phyloP scores from a whole-genome alignment of 2,888 invertebrate genomes.

The Flexamia atlantica region DNA sequence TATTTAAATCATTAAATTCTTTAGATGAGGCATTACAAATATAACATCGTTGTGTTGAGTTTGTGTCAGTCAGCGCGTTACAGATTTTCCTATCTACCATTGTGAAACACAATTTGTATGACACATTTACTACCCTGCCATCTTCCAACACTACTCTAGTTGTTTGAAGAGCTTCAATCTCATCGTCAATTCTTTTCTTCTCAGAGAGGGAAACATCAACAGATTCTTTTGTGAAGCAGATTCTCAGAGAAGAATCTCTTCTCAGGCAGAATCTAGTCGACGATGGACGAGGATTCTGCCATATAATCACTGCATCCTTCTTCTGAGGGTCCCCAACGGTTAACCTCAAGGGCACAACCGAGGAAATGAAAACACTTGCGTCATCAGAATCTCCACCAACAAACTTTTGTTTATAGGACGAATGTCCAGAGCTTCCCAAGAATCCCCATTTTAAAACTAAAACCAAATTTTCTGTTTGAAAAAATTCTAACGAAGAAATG shows the following conservation, averaged over 20 bases:
- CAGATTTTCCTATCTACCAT: not conserved
- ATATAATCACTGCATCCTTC: not conserved
- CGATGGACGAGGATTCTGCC: slow-evolving; percentile 9
- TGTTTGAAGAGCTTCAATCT: not conserved
- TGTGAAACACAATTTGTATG: slow-evolving; percentile 8
- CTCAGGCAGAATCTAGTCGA: not conserved
- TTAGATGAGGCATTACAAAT: not conserved
- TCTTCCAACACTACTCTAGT: not conserved
- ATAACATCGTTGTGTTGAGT: not conserved
- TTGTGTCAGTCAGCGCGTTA: not conserved
- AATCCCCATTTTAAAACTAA: slow-evolving; percentile 21
- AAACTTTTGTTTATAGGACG: slow-evolving; percentile 11
- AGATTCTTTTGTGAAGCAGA: slow-evolving; percentile 6
- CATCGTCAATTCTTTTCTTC: not conserved
- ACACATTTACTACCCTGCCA: not conserved
- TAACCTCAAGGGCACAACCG: not conserved
- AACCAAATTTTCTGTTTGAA: not conserved
- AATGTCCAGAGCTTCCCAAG: not conserved
- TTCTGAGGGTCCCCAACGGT: not conserved
- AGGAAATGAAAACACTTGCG: not conserved
- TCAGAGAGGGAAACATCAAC: not conserved
- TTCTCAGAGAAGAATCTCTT: not conserved
- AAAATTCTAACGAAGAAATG: not conserved
- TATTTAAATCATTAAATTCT: not conserved
- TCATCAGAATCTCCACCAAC: not conserved